Evolutionary conservation across 2,888 invertebrate species (phyloP), one percentile per base, ranked within the genome.

Genomic region (Eilema depressum): DNA sequence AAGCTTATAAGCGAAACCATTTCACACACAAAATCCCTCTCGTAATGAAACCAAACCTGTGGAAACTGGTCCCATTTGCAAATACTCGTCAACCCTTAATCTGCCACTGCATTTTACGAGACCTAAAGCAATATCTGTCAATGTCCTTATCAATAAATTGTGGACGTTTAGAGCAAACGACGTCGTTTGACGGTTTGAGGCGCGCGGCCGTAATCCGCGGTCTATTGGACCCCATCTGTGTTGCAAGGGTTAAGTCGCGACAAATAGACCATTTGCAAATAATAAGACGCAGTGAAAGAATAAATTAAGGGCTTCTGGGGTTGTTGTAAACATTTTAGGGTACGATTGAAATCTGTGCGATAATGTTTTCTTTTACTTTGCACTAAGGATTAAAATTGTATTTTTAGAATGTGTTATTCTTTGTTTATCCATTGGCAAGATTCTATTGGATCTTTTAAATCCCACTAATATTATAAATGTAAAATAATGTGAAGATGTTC

Each of bases 191-290:
- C 92, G 93, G 90, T 92, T 92, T 88, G 89, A 91, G 89, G 91
- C 92, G 91, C 89, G 89, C 87, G 83, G 68, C 80, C 79, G 90
- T 94, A 93, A 94, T 94, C 94, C 94, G 90, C 88, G 92, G 91
- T 89, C 91, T 88, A 89, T 86, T 85, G 90, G 91, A 89, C 91
- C 93, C 94, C 94, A 94, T 93, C 94, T 94, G 94, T 88, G 85
- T 85, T 89, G 94, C 89, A 94, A 94, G 95, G 94, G 95, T 95
- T 95, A 94, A 94, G 93, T 93, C 93, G 92, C 93, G 93, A 94
- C 94, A 95, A 94, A 94, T 94, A 94, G 93, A 92, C 94, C 95
- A 93, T 95, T 95, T 95, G 94, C 94, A 95, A 95, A 95, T 93
- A 95, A 95, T 95, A 95, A 95, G 94, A 93, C 92, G 94, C 94